Conservation (phyloP, 2,888 invertebrate species). For the Morinoia aosen region DNA sequence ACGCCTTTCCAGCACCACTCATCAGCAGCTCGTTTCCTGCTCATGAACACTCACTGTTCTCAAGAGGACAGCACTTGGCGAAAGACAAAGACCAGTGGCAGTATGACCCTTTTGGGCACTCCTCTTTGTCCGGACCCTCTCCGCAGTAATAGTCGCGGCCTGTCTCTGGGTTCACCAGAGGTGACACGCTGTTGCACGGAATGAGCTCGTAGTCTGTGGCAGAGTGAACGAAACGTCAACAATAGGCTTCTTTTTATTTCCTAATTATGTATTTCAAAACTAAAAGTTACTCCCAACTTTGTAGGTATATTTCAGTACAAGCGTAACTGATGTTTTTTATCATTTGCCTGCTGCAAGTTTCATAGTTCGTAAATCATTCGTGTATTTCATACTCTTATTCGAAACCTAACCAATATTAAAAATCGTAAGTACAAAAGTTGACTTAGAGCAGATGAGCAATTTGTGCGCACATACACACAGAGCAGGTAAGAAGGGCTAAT, state of each 20-base stretch:
- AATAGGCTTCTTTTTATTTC: neutral
- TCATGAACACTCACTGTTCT: slow-evolving; percentile 73
- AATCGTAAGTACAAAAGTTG: no score
- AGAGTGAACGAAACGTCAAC: neutral
- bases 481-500: no score
- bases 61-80: slow-evolving; percentile 88
- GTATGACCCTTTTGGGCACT: slow-evolving; percentile 86
- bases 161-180: slow-evolving; percentile 80
- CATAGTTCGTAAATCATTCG: no score
- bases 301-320: no score
- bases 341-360: no score
- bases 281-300: neutral
- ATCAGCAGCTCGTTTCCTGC: slow-evolving; percentile 31
- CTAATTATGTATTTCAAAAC: neutral
- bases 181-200: slow-evolving; percentile 87
- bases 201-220: slow-evolving; percentile 71
- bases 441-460: no score
- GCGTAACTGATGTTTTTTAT: no score
- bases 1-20: slow-evolving; percentile 28
- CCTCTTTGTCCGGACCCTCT: slow-evolving; percentile 82
- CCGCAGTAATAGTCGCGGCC: slow-evolving; percentile 87
- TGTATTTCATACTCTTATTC: no score
- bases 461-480: no score
- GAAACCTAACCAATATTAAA: no score
- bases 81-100: slow-evolving; percentile 88